Evolutionary conservation across 2,113 vertebrate genomes (phyloP), one percentile per base, ranked within the genome.

Genomic region (Micronycteris hirsuta): DNA sequence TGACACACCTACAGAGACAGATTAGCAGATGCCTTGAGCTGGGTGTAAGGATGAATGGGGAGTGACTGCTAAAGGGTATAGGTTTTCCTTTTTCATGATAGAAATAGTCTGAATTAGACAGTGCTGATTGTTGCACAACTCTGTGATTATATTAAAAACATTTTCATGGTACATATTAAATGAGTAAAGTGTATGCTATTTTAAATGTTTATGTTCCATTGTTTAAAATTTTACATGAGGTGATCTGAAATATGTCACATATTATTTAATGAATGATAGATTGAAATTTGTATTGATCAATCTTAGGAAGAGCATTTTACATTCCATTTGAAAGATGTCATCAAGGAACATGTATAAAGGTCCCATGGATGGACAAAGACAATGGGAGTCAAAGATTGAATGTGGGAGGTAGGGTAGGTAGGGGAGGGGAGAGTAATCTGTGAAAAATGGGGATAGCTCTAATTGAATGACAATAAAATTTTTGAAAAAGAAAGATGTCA

Each of bases 251-350:
- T 98, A 97, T 97, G 70, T 97, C 85, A 95, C 1, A 0, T 98
- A 93, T 97, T 98, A 97, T 95, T 97, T 98, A 98, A 98, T 98
- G 93, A 98, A 98, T 98, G 91, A 93, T 97, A 73, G 92, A 82
- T 97, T 97, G 17, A 92, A 98, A 97, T 76, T 93, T 93, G 45
- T 97, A 95, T 92, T 97, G 96, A 98, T 98, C 49, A 93, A 65
- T 86, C 88, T 70, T 68, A 70, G 61, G 8, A 93, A 89, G 8
- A 91, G 80, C 93, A 12, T 70, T 96, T 97, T 94, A 96, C 83
- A 11, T 90, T 89, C 63, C 83, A 88, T 88, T 96, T 95, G 68
- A 89, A 86, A 93, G 26, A 45, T 92, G 78, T 86, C 70, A 54
- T 54, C 52, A 54, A 54, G 52, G 52, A 54, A 54, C 52, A 54